These are phyloP conservation scores for Melanotus villosus DNA, from an alignment of 2,888 invertebrate genomes.

Conservation along the genomic window DNA sequence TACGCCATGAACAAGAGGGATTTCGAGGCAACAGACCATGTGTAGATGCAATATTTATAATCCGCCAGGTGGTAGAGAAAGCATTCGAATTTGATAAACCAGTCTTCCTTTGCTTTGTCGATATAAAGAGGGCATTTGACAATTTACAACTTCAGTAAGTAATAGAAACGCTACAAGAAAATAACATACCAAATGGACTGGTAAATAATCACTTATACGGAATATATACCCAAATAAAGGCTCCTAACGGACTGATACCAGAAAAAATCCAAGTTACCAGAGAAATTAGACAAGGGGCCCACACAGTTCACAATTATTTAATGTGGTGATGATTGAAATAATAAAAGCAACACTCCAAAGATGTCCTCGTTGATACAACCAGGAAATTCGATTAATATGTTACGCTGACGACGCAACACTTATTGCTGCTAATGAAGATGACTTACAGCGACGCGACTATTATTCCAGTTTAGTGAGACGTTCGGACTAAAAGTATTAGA, in stretches of 20 bases:
- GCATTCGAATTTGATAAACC: not conserved
- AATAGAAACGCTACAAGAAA: conserved; percentile 1
- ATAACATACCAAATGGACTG: not conserved
- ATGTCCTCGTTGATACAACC: conserved; percentile 1
- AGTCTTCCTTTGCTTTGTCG: not conserved
- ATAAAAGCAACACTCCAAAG: conserved; percentile 3
- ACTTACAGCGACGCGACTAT: not conserved
- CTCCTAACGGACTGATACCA: not conserved
- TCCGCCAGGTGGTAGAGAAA: not conserved
- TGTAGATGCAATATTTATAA: not conserved
- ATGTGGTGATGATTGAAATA: not conserved
- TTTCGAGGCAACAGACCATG: not conserved
- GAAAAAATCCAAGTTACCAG: not conserved
- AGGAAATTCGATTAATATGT: conserved; percentile 10
- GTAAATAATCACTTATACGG: not conserved
- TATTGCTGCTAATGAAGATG: conserved; percentile 16
- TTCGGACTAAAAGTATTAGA: conserved; percentile 14
- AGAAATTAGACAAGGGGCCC: conserved; percentile 5
- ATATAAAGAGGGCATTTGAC: not conserved
- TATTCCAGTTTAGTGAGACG: conserved; percentile 8
- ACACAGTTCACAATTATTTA: not conserved
- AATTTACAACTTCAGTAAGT: conserved; percentile 4
- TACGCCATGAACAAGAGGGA: not conserved
- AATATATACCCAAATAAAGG: conserved; percentile 1
- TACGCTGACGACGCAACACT: conserved; percentile 19